Percentiles rank a stretch among this genome's conserved stretches.
Evolutionary conservation across 2,888 invertebrate species (phyloP).

Genomic region (Saturnia pavonia): DNA sequence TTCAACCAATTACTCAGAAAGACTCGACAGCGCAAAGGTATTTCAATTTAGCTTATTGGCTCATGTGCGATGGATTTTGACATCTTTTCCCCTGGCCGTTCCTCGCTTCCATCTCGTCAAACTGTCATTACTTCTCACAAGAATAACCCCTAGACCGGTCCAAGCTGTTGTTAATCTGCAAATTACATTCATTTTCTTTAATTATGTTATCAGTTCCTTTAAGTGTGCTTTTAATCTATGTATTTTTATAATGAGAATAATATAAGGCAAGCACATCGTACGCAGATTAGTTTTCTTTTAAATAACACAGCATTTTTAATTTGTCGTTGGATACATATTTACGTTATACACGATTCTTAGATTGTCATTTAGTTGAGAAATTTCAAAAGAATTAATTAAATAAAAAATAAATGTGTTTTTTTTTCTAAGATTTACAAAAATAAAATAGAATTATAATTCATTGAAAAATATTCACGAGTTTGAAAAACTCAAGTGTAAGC

Average conservation of each 20-base stretch:
- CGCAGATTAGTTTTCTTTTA: not conserved
- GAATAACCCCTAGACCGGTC: slow-evolving; percentile 39
- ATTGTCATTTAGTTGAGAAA: no score
- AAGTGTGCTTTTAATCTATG: not conserved
- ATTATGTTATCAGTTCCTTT: not conserved
- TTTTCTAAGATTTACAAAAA: no score
- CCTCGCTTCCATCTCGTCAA: slow-evolving; percentile 67
- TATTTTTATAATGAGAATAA: not conserved
- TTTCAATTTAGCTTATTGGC: slow-evolving; percentile 79
- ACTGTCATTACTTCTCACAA: slow-evolving; percentile 52
- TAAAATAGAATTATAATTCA: no score
- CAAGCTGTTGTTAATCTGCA: not conserved
- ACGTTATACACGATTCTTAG: no score
- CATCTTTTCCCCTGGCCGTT: slow-evolving; percentile 68
- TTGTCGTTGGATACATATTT: no score
- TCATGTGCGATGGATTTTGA: slow-evolving; percentile 74
- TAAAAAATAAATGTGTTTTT: no score
- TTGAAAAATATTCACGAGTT: no score
- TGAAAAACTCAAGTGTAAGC: no score
- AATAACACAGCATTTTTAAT: no score
- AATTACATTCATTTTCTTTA: slow-evolving; percentile 7
- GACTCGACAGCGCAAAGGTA: slow-evolving; percentile 68
- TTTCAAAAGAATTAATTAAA: no score
- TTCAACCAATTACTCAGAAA: slow-evolving; percentile 77
- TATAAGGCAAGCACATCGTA: not conserved